A percentile compares a stretch with the other conserved stretches of the same genome.
phyloP scores from a whole-genome alignment of 2,888 invertebrate genomes.

The Myathropa florea region DNA sequence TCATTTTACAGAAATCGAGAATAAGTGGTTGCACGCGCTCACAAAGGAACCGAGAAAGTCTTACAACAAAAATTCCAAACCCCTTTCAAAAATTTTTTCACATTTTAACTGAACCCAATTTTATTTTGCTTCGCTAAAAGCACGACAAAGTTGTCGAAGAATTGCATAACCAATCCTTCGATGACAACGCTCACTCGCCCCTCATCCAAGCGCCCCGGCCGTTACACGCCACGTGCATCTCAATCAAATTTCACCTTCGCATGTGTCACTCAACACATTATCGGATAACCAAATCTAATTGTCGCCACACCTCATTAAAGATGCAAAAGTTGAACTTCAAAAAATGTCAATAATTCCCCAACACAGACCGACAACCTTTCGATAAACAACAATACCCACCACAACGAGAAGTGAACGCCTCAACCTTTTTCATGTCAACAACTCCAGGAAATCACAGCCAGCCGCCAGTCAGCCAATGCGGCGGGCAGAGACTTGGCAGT shows the following conservation, averaged over 20 bases:
- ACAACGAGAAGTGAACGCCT: slow-evolving; percentile 31
- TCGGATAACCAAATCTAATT: background rate
- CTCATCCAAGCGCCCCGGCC: background rate
- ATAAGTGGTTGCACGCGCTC: too few species aligned
- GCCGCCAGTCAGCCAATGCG: background rate
- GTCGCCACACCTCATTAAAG: slow-evolving; percentile 8
- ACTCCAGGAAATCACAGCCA: slow-evolving; percentile 54
- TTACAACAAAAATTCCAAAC: too few species aligned
- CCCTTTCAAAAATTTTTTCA: too few species aligned
- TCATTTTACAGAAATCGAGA: too few species aligned
- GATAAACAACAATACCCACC: background rate
- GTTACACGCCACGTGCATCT: background rate
- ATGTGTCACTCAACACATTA: background rate
- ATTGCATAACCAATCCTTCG: too few species aligned
- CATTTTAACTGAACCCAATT: too few species aligned
- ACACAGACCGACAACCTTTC: background rate
- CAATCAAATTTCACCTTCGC: background rate
- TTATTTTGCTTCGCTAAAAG: too few species aligned
- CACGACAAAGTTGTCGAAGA: too few species aligned
- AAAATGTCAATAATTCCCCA: slow-evolving; percentile 50
- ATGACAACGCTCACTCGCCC: background rate
- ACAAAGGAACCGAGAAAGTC: too few species aligned
- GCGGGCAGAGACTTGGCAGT: background rate
- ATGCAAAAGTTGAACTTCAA: slow-evolving; percentile 45
- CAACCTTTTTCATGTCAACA: slow-evolving; percentile 47